Percentiles rank a stretch among this genome's conserved stretches.
Evolutionary conservation across 2,888 invertebrate species (phyloP).

Genomic region (Trisateles emortualis): DNA sequence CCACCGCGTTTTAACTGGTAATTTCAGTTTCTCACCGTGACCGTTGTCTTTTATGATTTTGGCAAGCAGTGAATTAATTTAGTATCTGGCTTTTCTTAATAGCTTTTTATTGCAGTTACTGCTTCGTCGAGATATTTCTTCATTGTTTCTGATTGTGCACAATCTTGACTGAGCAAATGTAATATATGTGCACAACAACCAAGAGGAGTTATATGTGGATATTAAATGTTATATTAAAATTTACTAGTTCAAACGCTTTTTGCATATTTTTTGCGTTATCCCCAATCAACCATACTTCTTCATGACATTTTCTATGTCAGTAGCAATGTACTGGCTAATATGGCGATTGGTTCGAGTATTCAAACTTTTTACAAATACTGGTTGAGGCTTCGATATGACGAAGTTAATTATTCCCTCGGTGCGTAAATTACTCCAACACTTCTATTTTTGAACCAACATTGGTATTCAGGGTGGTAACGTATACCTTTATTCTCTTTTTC

Average conservation of each 20-base stretch:
- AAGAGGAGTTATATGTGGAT: conserved; percentile 15
- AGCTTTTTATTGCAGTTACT: conserved; percentile 14
- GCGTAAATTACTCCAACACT: conserved; percentile 17
- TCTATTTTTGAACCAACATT: conserved; percentile 23
- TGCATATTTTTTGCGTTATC: conserved; percentile 25
- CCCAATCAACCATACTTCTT: conserved; percentile 17
- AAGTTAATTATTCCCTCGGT: conserved; percentile 24
- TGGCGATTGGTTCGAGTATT: conserved; percentile 13
- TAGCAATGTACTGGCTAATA: conserved; percentile 15
- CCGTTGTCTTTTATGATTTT: conserved; percentile 6
- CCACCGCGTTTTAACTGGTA: conserved; percentile 18
- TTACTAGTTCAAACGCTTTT: conserved; percentile 24
- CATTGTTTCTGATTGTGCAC: conserved; percentile 11
- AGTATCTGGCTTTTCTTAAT: conserved; percentile 16
- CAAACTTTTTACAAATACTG: conserved; percentile 15
- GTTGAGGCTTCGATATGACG: conserved; percentile 21
- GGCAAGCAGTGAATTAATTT: neutral
- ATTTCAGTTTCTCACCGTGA: conserved; percentile 17
- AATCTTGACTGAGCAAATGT: conserved; percentile 20
- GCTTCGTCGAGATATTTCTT: neutral
- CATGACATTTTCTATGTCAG: conserved; percentile 21
- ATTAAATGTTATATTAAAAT: no score
- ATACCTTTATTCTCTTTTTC: neutral
- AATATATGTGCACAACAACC: conserved; percentile 15
- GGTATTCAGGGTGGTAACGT: conserved; percentile 15